A percentile compares a stretch with the other conserved stretches of the same genome.
phyloP scores from a whole-genome alignment of 2,113 vertebrate species.

The Lepisosteus oculatus region DNA sequence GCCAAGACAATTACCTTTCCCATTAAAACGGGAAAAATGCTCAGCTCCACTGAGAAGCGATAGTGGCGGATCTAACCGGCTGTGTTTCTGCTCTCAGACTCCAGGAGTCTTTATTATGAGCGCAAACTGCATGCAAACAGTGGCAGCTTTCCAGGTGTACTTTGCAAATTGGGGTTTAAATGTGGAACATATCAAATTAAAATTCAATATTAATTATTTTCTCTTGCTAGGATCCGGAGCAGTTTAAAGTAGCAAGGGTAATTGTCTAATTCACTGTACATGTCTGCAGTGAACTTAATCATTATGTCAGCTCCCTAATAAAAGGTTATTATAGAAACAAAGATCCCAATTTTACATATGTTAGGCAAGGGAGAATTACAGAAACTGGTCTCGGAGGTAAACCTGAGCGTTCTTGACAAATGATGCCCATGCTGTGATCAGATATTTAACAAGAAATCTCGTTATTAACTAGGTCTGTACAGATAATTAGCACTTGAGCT shows the following conservation, averaged over 20 bases:
- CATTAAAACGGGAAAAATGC: constrained; percentile 80
- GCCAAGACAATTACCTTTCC: constrained; percentile 81
- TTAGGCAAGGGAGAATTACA: constrained; percentile 89
- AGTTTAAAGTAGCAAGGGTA: constrained; percentile 86
- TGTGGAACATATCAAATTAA: constrained; percentile 93
- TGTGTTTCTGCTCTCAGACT: constrained; percentile 71
- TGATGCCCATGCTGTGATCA: constrained; percentile 94
- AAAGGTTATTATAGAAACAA: constrained; percentile 99
- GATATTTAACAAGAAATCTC: constrained; percentile 99
- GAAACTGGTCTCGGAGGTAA: constrained; percentile 89
- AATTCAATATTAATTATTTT: constrained; percentile 98
- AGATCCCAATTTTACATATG: constrained; percentile 99
- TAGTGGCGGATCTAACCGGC: constrained; percentile 68
- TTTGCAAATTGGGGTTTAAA: constrained; percentile 92
- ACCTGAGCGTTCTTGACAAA: constrained; percentile 91
- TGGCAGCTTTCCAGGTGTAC: constrained; percentile 89
- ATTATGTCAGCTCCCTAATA: constrained; percentile 98
- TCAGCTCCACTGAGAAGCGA: constrained; percentile 77
- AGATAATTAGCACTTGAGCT: constrained; percentile 99
- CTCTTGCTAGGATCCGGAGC: constrained; percentile 83
- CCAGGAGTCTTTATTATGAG: constrained; percentile 88
- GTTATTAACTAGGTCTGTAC: constrained; percentile 99
- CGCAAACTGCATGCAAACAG: constrained; percentile 78
- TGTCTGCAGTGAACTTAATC: constrained; percentile 93
- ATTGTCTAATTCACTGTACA: constrained; percentile 92